A percentile compares a stretch with the other conserved stretches of the same genome.
These are phyloP conservation scores for Corythoichthys haematopterus DNA, from an alignment of 2,113 vertebrate genomes.

Conservation along the genomic window DNA sequence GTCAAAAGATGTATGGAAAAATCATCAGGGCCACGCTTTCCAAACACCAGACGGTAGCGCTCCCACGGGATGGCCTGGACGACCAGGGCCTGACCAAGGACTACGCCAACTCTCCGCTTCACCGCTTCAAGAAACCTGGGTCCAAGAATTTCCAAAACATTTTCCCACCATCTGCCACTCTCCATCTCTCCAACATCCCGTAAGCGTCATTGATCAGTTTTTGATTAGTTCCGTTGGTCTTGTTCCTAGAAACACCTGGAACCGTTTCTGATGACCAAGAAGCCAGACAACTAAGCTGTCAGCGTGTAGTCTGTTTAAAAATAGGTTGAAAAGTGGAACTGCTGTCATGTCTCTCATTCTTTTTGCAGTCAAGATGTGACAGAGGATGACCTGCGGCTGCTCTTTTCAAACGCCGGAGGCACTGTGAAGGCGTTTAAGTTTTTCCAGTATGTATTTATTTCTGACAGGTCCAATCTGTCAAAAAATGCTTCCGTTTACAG, in stretches of 20 bases:
- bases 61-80: conserved; percentile 88
- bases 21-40: conserved; percentile 86
- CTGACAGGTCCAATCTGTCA: not conserved
- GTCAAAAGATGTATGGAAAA: conserved; percentile 88
- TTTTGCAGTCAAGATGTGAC: conserved; percentile 79
- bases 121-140: conserved; percentile 96
- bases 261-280: not conserved
- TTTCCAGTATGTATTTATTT: conserved; percentile 84
- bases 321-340: not conserved
- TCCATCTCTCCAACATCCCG: conserved; percentile 96
- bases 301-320: not conserved
- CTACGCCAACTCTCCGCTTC: conserved; percentile 85
- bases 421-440: conserved; percentile 97
- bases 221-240: not conserved
- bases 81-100: conserved; percentile 94
- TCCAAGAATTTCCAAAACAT: conserved; percentile 98
- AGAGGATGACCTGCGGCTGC: conserved; percentile 86
- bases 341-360: not conserved
- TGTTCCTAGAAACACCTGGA: not conserved
- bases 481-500: not conserved
- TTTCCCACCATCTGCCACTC: conserved; percentile 90
- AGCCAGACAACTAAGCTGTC: not conserved
- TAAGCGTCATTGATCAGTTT: conserved; percentile 59
- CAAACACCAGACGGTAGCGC: conserved; percentile 91
- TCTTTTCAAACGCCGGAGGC: conserved; percentile 85